Conservation (phyloP, 2,113 vertebrate species). For the Microcebus murinus region DNA sequence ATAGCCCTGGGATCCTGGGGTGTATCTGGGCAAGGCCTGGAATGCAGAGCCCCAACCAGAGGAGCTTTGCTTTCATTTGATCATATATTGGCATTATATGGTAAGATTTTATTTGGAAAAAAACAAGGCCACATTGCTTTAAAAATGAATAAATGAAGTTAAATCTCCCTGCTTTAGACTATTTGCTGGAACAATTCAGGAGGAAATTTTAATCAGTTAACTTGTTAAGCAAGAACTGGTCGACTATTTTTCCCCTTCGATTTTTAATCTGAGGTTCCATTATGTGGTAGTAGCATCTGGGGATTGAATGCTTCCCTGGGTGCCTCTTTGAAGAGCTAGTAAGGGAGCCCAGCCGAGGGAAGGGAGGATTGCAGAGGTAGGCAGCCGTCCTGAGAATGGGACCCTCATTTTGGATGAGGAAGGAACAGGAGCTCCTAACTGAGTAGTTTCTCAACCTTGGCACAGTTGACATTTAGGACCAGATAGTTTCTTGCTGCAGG, state of each 20-base stretch:
- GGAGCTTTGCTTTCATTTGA: not conserved
- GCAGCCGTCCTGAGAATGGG: not conserved
- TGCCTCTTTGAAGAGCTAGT: not conserved
- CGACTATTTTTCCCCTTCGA: not conserved
- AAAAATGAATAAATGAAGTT: not conserved
- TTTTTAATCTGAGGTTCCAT: not conserved
- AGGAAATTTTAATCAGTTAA: not conserved
- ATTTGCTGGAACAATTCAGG: not conserved
- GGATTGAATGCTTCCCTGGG: too few species aligned
- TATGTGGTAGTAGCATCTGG: not conserved
- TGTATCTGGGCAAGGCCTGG: not conserved
- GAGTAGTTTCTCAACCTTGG: not conserved
- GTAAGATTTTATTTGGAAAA: not conserved
- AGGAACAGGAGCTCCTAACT: not conserved
- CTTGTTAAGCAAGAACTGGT: not conserved
- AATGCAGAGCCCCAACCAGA: not conserved
- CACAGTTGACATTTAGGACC: not conserved
- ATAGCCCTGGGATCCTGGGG: not conserved
- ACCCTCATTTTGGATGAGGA: not conserved
- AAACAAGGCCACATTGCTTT: not conserved
- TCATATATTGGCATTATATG: not conserved
- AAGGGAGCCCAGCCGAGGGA: too few species aligned
- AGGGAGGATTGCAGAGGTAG: fast-evolving
- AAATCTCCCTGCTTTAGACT: not conserved
- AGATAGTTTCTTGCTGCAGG: not conserved